Evolutionary conservation across 2,797 vertebrate genomes (phyloP).

Genomic region (Hypotaenidia philippensis): DNA sequence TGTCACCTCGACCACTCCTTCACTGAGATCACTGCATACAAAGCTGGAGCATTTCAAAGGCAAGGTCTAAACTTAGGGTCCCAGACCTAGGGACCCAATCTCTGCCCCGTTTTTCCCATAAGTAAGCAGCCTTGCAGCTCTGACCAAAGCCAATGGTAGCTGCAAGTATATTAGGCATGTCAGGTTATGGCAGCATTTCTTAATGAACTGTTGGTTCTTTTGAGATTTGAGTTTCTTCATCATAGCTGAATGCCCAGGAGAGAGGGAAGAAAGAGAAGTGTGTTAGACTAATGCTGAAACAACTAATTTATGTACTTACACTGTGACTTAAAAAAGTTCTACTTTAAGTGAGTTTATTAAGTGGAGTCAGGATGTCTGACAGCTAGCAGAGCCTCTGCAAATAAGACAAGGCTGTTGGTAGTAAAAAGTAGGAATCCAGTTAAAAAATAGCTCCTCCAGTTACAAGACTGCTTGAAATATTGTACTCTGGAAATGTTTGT

Average conservation of each 20-base stretch:
- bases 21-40: not conserved
- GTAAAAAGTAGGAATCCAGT: constrained; percentile 72
- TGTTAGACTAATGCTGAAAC: constrained; percentile 68
- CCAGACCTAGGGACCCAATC: not conserved
- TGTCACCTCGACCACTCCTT: not conserved
- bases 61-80: not conserved
- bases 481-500: constrained; percentile 71
- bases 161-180: not conserved
- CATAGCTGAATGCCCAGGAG: constrained; percentile 34
- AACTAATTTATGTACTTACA: constrained; percentile 75
- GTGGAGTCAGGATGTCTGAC: constrained; percentile 83
- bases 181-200: constrained; percentile 39
- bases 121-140: not conserved
- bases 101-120: not conserved
- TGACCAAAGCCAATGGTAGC: not conserved
- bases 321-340: constrained; percentile 75
- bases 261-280: constrained; percentile 54
- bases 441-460: constrained; percentile 71
- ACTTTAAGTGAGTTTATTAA: constrained; percentile 78
- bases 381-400: constrained; percentile 69
- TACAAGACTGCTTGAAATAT: constrained; percentile 69
- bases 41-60: not conserved
- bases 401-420: constrained; percentile 75
- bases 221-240: constrained; percentile 35
- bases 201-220: constrained; percentile 52